Evolutionary conservation across 2,888 invertebrate species (phyloP), one percentile per base, ranked within the genome.

Genomic region (Tethea ocularis): DNA sequence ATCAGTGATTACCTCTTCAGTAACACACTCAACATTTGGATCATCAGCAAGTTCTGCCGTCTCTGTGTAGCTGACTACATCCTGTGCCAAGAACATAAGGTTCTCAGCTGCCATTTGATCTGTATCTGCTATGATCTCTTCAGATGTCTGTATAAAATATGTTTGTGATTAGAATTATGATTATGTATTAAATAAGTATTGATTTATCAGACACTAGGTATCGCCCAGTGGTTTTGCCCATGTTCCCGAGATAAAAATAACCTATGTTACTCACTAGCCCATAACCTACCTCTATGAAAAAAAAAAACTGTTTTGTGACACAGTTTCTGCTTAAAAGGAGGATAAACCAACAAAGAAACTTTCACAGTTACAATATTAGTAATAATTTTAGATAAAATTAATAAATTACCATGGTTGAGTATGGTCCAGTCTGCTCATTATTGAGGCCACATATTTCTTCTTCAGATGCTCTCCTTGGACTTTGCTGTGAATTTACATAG

Each of bases 1-100:
- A 77, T 97, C 97, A 0, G 97, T 95, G 17, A 97, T 96, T 0
- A 97, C 96, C 84, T 97, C 97, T 76, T 97, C 97, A 0, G 96
- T 96, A 53, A 96, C 96, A 79, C 94, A 94, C 61, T 95, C 94
- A 23, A 94, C 94, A 74, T 87, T 91, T 2, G 88, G 89, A 61
- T 90, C 91, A 60, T 86, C 88, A 0, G 85, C 83, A 17, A 91
- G 71, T 52, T 89, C 89, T 0, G 87, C 84, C 23, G 86, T 80
- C 56, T 90, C 92, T 1, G 87, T 82, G 63, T 89, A 93, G 59
- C 82, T 85, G 23, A 91, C 87, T 51, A 93, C 89, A 80, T 95
- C 95, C 63, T 95, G 94, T 4, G 95, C 91, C 81, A 95, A 88
- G 70, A 90, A 95, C 82, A 95, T 95, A 36, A 95, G 81, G 78